Evolutionary conservation across 2,888 invertebrate genomes (phyloP).

Genomic region (Pheosia gnoma): DNA sequence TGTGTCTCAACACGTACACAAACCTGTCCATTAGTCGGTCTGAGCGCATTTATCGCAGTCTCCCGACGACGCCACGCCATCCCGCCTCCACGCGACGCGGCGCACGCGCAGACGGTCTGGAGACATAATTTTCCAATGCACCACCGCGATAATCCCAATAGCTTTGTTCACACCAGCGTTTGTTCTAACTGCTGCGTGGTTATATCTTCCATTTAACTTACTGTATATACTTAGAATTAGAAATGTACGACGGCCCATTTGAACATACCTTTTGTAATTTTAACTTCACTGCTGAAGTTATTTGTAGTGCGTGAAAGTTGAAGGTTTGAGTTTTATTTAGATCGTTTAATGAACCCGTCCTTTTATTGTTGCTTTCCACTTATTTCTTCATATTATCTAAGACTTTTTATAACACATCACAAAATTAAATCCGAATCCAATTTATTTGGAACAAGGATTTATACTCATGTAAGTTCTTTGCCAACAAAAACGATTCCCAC

Average conservation of each 20-base stretch:
- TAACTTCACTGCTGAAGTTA: not conserved
- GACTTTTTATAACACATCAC: no score
- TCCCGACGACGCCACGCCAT: slow-evolving; percentile 37
- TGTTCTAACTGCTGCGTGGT: not conserved
- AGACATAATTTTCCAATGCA: slow-evolving; percentile 51
- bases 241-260: not conserved
- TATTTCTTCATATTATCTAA: no score
- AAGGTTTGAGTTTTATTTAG: no score
- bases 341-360: no score
- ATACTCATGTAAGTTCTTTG: not conserved
- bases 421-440: no score
- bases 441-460: not conserved
- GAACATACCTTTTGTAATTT: not conserved
- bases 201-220: slow-evolving; percentile 42
- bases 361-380: no score
- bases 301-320: no score
- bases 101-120: slow-evolving; percentile 9
- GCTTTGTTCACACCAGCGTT: slow-evolving; percentile 37
- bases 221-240: slow-evolving; percentile 17
- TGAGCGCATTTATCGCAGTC: slow-evolving; percentile 59
- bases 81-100: not conserved
- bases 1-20: slow-evolving; percentile 28
- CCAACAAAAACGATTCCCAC: no score
- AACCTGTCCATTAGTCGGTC: slow-evolving; percentile 52
- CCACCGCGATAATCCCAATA: slow-evolving; percentile 44